Evolutionary conservation across 2,888 invertebrate genomes (phyloP).

Genomic region (Barypeithes pellucidus): DNA sequence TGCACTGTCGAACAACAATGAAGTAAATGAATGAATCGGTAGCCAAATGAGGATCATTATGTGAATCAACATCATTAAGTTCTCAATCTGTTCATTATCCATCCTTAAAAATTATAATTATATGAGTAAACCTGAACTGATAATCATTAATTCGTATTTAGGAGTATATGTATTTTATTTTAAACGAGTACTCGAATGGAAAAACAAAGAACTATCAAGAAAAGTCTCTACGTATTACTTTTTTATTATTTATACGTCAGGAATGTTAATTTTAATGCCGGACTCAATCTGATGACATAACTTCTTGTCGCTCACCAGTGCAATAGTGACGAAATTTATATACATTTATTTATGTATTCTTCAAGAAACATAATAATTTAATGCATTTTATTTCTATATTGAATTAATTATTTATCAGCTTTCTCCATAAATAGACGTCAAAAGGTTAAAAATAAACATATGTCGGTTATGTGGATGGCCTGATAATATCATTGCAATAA

Average conservation of each 20-base stretch:
- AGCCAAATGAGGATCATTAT: no score
- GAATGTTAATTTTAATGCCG: background rate
- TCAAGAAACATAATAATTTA: slow-evolving; percentile 19
- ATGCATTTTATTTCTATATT: slow-evolving; percentile 11
- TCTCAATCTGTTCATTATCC: no score
- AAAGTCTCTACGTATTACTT: background rate
- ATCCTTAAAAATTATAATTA: no score
- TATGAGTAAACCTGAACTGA: no score
- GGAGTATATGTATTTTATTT: no score
- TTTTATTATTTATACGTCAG: background rate
- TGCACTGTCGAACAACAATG: no score
- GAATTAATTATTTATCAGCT: background rate
- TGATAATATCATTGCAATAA: background rate
- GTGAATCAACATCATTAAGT: no score
- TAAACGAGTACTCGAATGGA: no score
- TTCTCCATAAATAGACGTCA: slow-evolving; percentile 2
- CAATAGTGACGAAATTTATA: background rate
- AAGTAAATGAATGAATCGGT: no score
- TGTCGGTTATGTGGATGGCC: background rate
- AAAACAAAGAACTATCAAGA: no score
- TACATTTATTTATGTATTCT: slow-evolving; percentile 19
- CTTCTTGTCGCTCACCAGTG: background rate
- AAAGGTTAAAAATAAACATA: background rate
- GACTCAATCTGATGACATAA: background rate
- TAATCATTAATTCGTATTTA: no score